Evolutionary conservation across 2,888 invertebrate species (phyloP).

Genomic region (Sinhomidia bicolor): DNA sequence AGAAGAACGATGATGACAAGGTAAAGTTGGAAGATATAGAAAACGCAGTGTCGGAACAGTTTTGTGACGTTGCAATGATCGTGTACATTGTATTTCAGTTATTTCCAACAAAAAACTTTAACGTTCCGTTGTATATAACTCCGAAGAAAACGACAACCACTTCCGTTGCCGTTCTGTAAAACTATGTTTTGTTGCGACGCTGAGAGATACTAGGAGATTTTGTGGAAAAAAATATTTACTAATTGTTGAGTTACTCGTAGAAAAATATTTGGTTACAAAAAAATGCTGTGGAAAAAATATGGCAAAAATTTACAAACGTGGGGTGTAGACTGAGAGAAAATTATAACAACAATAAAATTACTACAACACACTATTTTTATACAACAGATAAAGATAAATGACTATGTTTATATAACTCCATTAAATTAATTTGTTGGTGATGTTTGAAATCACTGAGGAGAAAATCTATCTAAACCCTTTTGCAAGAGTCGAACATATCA

Average conservation of each 20-base stretch:
- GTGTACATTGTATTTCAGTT: conserved; percentile 60
- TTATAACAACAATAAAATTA: conserved; percentile 38
- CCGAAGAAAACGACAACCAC: background rate
- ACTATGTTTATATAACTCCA: conserved; percentile 29
- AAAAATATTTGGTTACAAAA: background rate
- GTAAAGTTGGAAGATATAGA: conserved; percentile 55
- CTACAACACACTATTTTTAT: conserved; percentile 42
- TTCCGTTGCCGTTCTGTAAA: background rate
- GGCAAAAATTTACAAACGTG: conserved; percentile 12
- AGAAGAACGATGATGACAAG: conserved; percentile 40
- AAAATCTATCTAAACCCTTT: conserved; percentile 76
- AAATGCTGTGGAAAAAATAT: background rate
- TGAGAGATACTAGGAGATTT: background rate
- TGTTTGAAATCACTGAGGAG: background rate
- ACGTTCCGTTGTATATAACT: background rate
- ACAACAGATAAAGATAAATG: conserved; percentile 40
- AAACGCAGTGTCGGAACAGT: conserved; percentile 66
- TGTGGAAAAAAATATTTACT: background rate
- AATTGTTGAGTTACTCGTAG: background rate
- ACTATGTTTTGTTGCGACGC: background rate
- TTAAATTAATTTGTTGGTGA: conserved; percentile 39
- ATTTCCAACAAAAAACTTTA: conserved; percentile 12
- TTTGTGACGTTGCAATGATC: conserved; percentile 57
- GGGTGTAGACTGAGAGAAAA: conserved; percentile 1
- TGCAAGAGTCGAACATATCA: conserved; percentile 73